A percentile compares a stretch with the other conserved stretches of the same genome.
phyloP scores from a whole-genome alignment of 2,797 vertebrate genomes.

The Eulemur coronatus region DNA sequence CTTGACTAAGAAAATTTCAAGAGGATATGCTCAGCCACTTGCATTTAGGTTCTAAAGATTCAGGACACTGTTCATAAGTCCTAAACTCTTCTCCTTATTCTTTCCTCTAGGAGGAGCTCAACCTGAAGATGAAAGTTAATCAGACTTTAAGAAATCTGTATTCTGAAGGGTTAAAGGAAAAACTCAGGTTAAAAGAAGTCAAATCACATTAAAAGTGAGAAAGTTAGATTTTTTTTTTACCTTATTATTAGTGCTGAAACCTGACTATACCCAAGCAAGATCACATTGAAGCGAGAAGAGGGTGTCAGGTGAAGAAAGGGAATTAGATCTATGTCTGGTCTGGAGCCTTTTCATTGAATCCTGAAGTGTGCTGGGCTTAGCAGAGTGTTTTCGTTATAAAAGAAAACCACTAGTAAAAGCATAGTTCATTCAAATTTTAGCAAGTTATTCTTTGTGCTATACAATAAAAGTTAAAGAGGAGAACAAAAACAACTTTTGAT shows the following conservation, averaged over 20 bases:
- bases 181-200: not conserved
- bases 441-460: slow-evolving; percentile 68
- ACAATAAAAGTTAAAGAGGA: slow-evolving; percentile 83
- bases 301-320: not conserved
- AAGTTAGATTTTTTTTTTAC: not conserved
- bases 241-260: slow-evolving; percentile 12
- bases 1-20: not conserved
- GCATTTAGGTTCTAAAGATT: not conserved
- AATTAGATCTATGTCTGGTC: not conserved
- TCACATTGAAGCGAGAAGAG: not conserved
- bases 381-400: not conserved
- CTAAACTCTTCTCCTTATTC: not conserved
- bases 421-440: slow-evolving; percentile 66
- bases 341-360: slow-evolving; percentile 18
- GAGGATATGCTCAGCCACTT: not conserved
- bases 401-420: slow-evolving; percentile 3
- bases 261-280: not conserved
- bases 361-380: slow-evolving; percentile 35
- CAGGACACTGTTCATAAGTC: not conserved
- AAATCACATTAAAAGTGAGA: not conserved
- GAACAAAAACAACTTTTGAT: slow-evolving; percentile 84
- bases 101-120: not conserved
- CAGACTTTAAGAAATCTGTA: not conserved
- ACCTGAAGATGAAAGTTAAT: not conserved
- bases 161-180: not conserved